Evolutionary conservation across 2,113 vertebrate genomes (phyloP), one percentile per base, ranked within the genome.

Genomic region (Microcebus lehilahytsara): DNA sequence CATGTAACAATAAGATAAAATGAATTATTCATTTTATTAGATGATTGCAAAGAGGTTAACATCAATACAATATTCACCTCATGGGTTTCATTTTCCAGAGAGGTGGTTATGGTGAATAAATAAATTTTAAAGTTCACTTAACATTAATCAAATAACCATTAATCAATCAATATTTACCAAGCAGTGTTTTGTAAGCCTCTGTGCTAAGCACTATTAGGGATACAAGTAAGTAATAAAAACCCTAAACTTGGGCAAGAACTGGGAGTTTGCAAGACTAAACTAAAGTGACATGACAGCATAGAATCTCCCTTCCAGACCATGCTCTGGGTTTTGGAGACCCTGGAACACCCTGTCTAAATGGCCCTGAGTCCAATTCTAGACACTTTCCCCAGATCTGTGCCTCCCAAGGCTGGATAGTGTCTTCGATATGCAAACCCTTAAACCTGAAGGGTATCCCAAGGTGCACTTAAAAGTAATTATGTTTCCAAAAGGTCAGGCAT

Each of bases 111-210:
- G 34, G 19, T 71, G 58, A 94, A 72, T 77, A 92, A 96, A 66
- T 84, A 86, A 95, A 89, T n/a, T 62, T 75, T 60, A 92, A 85
- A 75, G 10, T 64, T 86, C 32, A 86, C 23, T 91, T 89, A 81
- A 84, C 6, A 8, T 79, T 77, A 92, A 67, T 85, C 46, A 74
- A 85, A 66, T 86, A 90, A 66, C 27, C 19, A 69, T n/a, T 25
- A 83, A 69, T 74, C 51, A 92, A 58, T 93, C 78, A 90, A 88
- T 84, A 83, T 79, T 95, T 67, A 93, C 49, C 64, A 93, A 94
- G 11, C 11, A 71, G 13, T 46, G 5, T 1, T 83, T 96, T 40
- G 6, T 2, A 95, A 95, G 3, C 67, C 8, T 80, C 30, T 79
- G 2, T 77, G 32, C 13, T 85, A 49, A 85, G 22, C 34, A 64